These are phyloP conservation scores for Pangasius djambal DNA, from an alignment of 2,797 vertebrate species.

Conservation along the genomic window DNA sequence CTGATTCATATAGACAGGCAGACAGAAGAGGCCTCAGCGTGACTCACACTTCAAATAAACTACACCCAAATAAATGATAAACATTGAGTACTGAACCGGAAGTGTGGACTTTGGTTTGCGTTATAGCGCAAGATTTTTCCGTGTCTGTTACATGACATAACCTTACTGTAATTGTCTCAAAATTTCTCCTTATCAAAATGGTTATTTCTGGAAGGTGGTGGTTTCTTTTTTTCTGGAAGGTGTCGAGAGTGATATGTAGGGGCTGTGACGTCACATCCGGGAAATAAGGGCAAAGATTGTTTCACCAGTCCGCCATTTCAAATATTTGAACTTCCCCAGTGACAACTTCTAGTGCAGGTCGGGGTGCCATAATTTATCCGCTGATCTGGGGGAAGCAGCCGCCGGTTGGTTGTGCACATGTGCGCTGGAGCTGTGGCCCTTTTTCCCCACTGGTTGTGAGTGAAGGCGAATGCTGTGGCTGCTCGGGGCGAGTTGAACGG, in stretches of 20 bases:
- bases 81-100: background rate
- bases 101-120: background rate
- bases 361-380: conserved; percentile 51
- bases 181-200: background rate
- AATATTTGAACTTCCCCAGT: conserved; percentile 82
- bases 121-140: background rate
- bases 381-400: background rate
- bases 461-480: conserved; percentile 68
- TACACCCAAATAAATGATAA: background rate
- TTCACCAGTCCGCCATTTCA: conserved; percentile 83
- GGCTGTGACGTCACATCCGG: conserved; percentile 71
- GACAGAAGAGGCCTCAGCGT: background rate
- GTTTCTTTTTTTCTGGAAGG: background rate
- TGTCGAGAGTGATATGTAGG: background rate
- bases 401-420: background rate
- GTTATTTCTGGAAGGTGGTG: conserved; percentile 1
- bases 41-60: conserved; percentile 3
- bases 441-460: background rate
- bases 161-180: no score
- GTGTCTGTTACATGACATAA: background rate
- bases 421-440: conserved; percentile 5
- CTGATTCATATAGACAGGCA: background rate
- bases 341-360: conserved; percentile 65
- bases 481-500: conserved; percentile 69
- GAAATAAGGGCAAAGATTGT: conserved; percentile 71